Evolutionary conservation across 2,113 vertebrate species (phyloP).

Genomic region (Orthonyx spaldingii): DNA sequence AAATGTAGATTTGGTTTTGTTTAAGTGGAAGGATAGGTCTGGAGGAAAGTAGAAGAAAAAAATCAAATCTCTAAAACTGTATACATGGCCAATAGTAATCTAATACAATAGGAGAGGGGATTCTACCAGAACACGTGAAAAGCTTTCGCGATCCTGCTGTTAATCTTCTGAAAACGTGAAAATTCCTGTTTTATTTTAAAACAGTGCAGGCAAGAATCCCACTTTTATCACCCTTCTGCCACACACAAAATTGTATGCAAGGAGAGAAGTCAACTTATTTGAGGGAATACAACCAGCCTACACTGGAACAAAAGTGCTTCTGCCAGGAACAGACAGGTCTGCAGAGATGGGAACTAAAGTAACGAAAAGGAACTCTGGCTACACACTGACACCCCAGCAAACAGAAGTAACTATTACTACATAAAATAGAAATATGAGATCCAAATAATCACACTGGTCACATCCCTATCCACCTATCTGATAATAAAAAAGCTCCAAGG

Average conservation of each 20-base stretch:
- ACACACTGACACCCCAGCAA: not conserved
- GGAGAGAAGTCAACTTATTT: not conserved
- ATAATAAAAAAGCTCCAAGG: not conserved
- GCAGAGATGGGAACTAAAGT: not conserved
- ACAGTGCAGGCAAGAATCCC: not conserved
- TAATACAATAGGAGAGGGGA: not conserved
- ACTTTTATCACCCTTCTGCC: not conserved
- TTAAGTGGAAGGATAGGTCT: not conserved
- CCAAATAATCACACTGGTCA: not conserved
- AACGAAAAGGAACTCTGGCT: not conserved
- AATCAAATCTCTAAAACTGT: not conserved
- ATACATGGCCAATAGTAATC: not conserved
- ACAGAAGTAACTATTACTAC: not conserved
- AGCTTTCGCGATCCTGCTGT: not conserved
- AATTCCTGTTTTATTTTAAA: not conserved
- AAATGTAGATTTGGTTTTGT: not conserved
- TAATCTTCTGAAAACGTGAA: not conserved
- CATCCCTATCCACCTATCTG: not conserved
- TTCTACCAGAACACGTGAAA: not conserved
- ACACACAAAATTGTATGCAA: not conserved
- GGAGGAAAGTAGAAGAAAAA: not conserved
- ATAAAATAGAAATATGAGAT: not conserved
- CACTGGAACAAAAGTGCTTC: not conserved
- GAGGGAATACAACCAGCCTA: not conserved
- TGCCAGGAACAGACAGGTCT: not conserved